phyloP scores from a whole-genome alignment of 2,797 vertebrate species.

The Kryptolebias ocellatus region DNA sequence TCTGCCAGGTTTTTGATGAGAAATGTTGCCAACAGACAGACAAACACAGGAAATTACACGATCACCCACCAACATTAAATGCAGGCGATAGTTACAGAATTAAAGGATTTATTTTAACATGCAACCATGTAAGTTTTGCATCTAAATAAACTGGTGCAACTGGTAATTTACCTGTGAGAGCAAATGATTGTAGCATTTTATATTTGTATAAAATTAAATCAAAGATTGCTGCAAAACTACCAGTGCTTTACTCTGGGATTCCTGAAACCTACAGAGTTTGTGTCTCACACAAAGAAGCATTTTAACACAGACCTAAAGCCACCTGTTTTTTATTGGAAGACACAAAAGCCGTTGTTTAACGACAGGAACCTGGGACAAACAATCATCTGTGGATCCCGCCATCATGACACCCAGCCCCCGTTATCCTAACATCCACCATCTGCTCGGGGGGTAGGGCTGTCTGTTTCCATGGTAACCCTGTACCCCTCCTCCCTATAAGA shows the following conservation, averaged over 20 bases:
- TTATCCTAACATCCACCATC: conserved; percentile 77
- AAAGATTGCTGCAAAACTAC: neutral
- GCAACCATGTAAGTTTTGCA: neutral
- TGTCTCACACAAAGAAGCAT: neutral
- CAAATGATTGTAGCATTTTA: neutral
- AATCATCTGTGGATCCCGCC: conserved; percentile 62
- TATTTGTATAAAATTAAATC: neutral
- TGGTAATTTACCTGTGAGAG: neutral
- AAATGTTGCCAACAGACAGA: too few species aligned
- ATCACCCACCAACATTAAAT: too few species aligned
- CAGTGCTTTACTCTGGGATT: too few species aligned
- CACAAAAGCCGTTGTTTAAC: conserved; percentile 36
- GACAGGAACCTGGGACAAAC: conserved; percentile 55
- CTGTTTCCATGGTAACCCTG: conserved; percentile 78
- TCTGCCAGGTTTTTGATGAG: too few species aligned
- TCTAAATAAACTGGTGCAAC: neutral
- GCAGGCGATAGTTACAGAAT: neutral
- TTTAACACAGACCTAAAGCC: conserved; percentile 8
- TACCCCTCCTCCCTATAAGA: conserved; percentile 68
- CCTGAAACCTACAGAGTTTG: neutral
- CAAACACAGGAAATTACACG: too few species aligned
- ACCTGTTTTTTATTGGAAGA: conserved; percentile 34
- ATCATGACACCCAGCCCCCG: conserved; percentile 67
- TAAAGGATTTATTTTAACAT: neutral
- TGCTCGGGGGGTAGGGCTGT: conserved; percentile 75